A percentile compares a stretch with the other conserved stretches of the same genome.
Conservation (phyloP, 2,113 vertebrate genomes). For the Stigmatopora nigra region DNA sequence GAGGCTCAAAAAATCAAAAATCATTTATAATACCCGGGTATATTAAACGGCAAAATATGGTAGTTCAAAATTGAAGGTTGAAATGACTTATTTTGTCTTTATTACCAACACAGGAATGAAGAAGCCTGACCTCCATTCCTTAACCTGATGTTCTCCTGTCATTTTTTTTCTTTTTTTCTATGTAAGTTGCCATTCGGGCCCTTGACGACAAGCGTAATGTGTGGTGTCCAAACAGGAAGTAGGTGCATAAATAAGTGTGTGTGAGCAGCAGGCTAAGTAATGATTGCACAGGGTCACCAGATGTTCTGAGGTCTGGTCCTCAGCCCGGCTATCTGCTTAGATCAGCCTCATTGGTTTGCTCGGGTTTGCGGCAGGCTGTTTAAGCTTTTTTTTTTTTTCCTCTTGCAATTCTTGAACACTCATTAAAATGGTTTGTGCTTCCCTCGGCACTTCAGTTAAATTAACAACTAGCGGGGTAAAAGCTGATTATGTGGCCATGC, state of each 20-base stretch:
- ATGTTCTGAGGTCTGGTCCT: conserved; percentile 67
- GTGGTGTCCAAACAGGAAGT: conserved; percentile 56
- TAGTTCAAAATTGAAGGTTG: conserved; percentile 11
- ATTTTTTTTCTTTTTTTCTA: conserved; percentile 27
- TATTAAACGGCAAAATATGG: too few species aligned
- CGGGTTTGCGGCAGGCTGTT: conserved; percentile 70
- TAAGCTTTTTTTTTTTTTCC: conserved; percentile 63
- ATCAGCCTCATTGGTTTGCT: conserved; percentile 72
- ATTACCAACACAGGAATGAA: conserved; percentile 44
- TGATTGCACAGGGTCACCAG: conserved; percentile 73
- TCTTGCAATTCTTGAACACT: conserved; percentile 65
- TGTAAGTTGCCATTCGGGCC: conserved; percentile 52
- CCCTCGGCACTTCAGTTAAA: conserved; percentile 75
- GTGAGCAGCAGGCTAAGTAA: conserved; percentile 60
- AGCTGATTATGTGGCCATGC: conserved; percentile 75
- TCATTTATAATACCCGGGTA: too few species aligned
- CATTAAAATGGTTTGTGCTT: conserved; percentile 80
- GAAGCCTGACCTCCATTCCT: conserved; percentile 29
- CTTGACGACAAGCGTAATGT: conserved; percentile 58
- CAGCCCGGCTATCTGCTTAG: conserved; percentile 63
- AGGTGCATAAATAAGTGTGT: conserved; percentile 18
- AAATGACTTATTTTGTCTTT: conserved; percentile 28
- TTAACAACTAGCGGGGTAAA: conserved; percentile 73
- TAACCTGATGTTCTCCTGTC: conserved; percentile 45
- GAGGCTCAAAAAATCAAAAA: too few species aligned